Conservation (phyloP, 2,797 vertebrate species). For the Tarsius wallacei region DNA sequence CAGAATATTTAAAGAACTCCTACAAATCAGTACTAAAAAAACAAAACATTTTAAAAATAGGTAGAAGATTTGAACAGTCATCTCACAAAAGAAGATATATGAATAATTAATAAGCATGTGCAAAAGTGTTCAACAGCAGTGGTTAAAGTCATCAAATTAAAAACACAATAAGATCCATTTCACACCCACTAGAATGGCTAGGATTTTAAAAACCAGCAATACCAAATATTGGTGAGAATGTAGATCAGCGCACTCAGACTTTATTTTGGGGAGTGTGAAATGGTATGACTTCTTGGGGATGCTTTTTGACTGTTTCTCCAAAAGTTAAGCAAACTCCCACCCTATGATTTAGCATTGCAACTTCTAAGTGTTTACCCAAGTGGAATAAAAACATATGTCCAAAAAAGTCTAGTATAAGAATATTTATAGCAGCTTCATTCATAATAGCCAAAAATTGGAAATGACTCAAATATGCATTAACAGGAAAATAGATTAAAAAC, state of each 20-base stretch:
- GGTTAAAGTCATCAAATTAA: background rate
- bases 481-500: background rate
- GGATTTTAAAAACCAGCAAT: background rate
- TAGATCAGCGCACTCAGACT: background rate
- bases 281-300: background rate
- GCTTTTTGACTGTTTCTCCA: background rate
- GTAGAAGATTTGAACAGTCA: background rate
- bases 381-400: background rate
- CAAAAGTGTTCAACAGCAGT: background rate
- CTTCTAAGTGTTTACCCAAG: background rate
- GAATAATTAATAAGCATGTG: background rate
- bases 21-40: background rate
- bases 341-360: background rate
- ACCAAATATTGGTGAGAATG: background rate
- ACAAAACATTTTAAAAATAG: background rate
- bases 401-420: background rate
- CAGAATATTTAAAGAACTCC: background rate
- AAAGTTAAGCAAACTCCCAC: background rate
- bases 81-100: background rate
- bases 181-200: background rate
- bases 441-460: background rate
- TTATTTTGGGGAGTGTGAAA: background rate
- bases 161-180: background rate
- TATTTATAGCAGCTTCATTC: background rate
- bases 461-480: conserved; percentile 6